Percentiles rank a stretch among this genome's conserved stretches.
Conservation (phyloP, 2,113 vertebrate genomes). For the Neotragus pygmaeus region DNA sequence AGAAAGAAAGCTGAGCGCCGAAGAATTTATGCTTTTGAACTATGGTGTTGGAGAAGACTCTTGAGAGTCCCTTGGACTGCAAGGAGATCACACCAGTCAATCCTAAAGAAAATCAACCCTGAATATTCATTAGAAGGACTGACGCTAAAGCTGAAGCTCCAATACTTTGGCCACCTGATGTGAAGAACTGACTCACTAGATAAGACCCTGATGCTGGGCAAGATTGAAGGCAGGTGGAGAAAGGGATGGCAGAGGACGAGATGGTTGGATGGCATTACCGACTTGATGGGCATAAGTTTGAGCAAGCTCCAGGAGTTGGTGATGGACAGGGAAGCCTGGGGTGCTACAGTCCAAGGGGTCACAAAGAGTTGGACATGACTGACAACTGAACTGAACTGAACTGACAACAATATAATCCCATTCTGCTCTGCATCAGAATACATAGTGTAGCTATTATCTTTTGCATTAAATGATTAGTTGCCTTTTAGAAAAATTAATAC, state of each 20-base stretch:
- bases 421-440: background rate
- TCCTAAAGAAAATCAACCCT: background rate
- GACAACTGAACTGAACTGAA: background rate
- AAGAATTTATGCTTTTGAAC: background rate
- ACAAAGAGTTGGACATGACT: background rate
- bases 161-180: background rate
- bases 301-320: accelerated
- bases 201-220: background rate
- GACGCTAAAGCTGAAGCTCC: background rate
- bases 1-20: accelerated
- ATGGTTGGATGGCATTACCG: background rate
- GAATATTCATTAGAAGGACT: background rate
- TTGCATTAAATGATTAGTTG: background rate
- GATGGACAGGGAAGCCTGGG: background rate
- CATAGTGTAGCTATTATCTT: background rate
- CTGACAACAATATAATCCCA: background rate
- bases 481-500: background rate
- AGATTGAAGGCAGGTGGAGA: background rate
- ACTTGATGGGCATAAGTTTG: background rate
- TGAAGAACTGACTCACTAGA: background rate
- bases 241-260: background rate
- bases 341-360: background rate
- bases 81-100: background rate
- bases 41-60: background rate
- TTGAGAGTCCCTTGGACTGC: background rate